A percentile compares a stretch with the other conserved stretches of the same genome.
Evolutionary conservation across 1,140 invertebrate species (phyloP).

Genomic region (Heliconius melpomene): DNA sequence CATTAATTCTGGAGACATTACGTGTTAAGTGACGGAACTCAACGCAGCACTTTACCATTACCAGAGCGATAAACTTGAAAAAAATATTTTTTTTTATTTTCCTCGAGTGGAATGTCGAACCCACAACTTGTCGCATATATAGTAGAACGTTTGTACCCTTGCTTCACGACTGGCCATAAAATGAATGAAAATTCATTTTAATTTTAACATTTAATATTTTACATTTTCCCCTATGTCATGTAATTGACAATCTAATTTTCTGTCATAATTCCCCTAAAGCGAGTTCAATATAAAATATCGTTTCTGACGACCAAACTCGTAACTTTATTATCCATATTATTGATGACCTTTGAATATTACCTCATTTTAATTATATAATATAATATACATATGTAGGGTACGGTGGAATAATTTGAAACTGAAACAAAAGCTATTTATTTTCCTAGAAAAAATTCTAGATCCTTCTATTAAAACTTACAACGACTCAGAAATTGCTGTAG

Average conservation of each 20-base stretch:
- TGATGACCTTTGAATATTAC: slow-evolving; percentile 11
- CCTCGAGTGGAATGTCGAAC: no score
- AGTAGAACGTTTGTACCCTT: neutral
- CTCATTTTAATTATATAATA: no score
- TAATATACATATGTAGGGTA: neutral
- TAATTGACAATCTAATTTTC: slow-evolving; percentile 17
- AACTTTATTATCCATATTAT: slow-evolving; percentile 19
- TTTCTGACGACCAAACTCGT: neutral
- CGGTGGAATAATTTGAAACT: neutral
- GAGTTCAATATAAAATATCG: slow-evolving; percentile 21
- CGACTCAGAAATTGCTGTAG: neutral
- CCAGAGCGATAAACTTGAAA: no score
- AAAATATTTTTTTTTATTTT: no score
- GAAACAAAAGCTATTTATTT: neutral
- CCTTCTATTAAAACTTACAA: slow-evolving; percentile 12
- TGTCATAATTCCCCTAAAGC: neutral
- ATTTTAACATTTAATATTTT: slow-evolving; percentile 35
- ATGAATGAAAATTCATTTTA: neutral
- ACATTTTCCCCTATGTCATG: slow-evolving; percentile 9
- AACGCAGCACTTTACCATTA: no score
- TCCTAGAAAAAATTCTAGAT: neutral
- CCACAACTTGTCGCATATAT: no score
- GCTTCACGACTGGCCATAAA: neutral
- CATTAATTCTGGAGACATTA: no score
- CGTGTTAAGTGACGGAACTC: no score